These are phyloP conservation scores for Eumerus sabulonum DNA, from an alignment of 2,888 invertebrate genomes.

Conservation along the genomic window DNA sequence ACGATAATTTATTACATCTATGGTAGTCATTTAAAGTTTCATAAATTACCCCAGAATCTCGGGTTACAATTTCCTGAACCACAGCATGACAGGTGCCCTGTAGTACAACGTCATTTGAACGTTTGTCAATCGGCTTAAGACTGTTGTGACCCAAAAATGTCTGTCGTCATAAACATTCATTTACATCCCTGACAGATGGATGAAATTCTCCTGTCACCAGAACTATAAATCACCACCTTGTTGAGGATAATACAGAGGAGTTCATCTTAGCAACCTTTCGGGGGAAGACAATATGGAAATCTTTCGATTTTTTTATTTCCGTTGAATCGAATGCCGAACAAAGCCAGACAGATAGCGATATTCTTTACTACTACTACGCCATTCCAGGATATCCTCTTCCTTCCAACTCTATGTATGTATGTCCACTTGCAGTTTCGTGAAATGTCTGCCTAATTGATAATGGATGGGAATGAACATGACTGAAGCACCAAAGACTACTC, in stretches of 20 bases:
- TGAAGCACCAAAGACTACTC: constrained; percentile 4
- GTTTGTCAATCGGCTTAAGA: constrained; percentile 13
- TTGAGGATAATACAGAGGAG: too few relatives aligned
- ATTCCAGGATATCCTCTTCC: too few relatives aligned
- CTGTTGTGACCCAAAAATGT: constrained; percentile 12
- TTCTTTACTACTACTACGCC: too few relatives aligned
- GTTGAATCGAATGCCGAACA: too few relatives aligned
- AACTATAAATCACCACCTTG: constrained; percentile 18
- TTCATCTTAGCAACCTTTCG: too few relatives aligned
- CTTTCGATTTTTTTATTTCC: too few relatives aligned
- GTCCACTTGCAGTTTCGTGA: constrained; percentile 37
- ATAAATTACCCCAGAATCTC: too few relatives aligned
- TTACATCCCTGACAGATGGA: constrained; percentile 3
- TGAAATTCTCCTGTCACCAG: constrained; percentile 8
- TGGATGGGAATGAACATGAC: constrained; percentile 10
- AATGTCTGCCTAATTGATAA: constrained; percentile 64
- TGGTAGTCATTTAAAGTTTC: not conserved
- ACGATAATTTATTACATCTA: too few relatives aligned
- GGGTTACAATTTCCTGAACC: too few relatives aligned
- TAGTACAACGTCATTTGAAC: not conserved
- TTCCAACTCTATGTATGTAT: constrained; percentile 2
- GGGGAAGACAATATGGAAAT: too few relatives aligned
- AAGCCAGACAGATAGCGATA: too few relatives aligned
- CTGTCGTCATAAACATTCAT: constrained; percentile 10
- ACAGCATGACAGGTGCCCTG: not conserved